Evolutionary conservation across 1,140 invertebrate species (phyloP).

Genomic region (Halesus radiatus): DNA sequence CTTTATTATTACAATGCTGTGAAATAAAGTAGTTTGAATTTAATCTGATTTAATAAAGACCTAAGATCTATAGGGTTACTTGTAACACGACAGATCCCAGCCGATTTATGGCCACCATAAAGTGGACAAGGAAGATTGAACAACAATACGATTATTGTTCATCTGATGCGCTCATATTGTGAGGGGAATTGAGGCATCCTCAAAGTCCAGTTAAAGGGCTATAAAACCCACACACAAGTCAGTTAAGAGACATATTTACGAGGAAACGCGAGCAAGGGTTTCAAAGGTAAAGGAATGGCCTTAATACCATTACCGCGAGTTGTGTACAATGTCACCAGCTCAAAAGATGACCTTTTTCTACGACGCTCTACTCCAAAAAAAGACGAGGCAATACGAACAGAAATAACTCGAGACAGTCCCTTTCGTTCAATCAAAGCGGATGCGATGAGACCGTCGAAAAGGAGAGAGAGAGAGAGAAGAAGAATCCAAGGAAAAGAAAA

Average conservation of each 20-base stretch:
- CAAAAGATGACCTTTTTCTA: constrained; percentile 15
- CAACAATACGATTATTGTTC: constrained; percentile 7
- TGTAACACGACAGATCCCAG: too few relatives aligned
- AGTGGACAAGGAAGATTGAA: background rate
- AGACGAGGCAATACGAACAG: background rate
- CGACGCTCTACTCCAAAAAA: constrained; percentile 16
- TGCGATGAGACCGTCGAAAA: background rate
- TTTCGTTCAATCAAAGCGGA: constrained; percentile 36
- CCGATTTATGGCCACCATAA: background rate
- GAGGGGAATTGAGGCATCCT: background rate
- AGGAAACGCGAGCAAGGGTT: constrained; percentile 24
- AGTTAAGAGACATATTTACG: constrained; percentile 39
- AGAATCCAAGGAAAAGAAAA: constrained; percentile 11
- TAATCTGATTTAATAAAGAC: too few relatives aligned
- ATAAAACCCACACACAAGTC: constrained; percentile 21
- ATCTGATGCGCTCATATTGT: constrained; percentile 2
- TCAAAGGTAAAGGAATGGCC: constrained; percentile 7
- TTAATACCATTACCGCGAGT: constrained; percentile 31
- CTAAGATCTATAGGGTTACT: too few relatives aligned
- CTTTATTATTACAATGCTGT: too few relatives aligned
- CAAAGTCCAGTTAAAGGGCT: background rate
- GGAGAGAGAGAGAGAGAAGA: background rate
- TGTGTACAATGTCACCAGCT: constrained; percentile 15
- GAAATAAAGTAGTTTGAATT: too few relatives aligned
- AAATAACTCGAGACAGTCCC: constrained; percentile 41